Conservation (phyloP, 2,888 invertebrate genomes). For the Leptopilina syphax region DNA sequence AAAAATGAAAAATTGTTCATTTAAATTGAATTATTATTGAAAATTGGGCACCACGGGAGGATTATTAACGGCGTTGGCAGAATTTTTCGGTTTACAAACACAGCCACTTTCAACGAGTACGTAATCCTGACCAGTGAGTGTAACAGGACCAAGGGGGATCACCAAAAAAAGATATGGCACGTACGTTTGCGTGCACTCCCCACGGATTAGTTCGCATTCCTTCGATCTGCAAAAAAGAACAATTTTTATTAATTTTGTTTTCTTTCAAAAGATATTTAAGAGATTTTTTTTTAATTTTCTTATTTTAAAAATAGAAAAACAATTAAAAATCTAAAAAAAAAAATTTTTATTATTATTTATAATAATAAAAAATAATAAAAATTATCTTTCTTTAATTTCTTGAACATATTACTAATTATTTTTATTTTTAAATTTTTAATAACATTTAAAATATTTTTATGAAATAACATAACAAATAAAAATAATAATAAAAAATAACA, state of each 20-base stretch:
- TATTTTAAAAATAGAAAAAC: too few relatives aligned
- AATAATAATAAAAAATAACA: too few relatives aligned
- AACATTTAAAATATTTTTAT: too few relatives aligned
- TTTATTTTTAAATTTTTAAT: too few relatives aligned
- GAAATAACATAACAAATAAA: too few relatives aligned
- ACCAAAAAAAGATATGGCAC: conserved; percentile 95
- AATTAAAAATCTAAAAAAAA: too few relatives aligned
- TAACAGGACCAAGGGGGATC: conserved; percentile 92
- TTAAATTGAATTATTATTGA: conserved; percentile 55
- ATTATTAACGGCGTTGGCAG: conserved; percentile 63
- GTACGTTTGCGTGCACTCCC: conserved; percentile 94
- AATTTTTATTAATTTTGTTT: conserved; percentile 1
- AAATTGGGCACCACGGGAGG: conserved; percentile 69
- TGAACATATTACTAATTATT: too few relatives aligned
- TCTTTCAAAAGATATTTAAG: neutral
- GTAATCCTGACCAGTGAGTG: conserved; percentile 94
- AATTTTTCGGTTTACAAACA: conserved; percentile 86
- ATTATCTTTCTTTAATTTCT: too few relatives aligned
- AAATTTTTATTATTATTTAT: too few relatives aligned
- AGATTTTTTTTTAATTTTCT: too few relatives aligned
- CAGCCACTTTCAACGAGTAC: conserved; percentile 97
- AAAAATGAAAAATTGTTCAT: too few relatives aligned
- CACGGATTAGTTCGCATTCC: conserved; percentile 92
- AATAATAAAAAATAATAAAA: too few relatives aligned
- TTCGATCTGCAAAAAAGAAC: conserved; percentile 81